Percentiles rank a stretch among this genome's conserved stretches.
These are phyloP conservation scores for Amblyjoppa proteus DNA, from an alignment of 2,888 invertebrate genomes.

Conservation along the genomic window DNA sequence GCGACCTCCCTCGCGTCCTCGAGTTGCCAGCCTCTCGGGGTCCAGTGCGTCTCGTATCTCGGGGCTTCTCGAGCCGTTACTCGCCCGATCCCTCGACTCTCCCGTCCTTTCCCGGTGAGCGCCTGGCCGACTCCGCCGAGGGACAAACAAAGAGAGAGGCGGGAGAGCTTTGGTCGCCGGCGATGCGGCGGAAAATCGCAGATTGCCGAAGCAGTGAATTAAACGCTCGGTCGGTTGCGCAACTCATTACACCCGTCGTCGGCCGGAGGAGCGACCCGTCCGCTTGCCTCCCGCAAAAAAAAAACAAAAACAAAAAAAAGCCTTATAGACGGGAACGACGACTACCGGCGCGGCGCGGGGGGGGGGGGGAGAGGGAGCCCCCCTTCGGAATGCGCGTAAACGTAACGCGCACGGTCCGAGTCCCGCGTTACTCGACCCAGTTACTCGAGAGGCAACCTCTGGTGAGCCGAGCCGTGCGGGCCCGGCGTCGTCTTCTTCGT, in stretches of 20 bases:
- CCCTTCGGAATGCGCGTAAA: conserved; percentile 48
- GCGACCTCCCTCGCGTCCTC: conserved; percentile 18
- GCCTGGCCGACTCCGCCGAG: neutral
- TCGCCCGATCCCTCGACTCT: conserved; percentile 8
- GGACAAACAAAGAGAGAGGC: neutral
- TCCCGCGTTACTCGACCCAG: conserved; percentile 45
- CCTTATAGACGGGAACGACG: neutral
- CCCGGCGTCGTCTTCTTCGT: conserved; percentile 5
- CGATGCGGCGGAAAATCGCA: neutral
- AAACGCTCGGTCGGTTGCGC: conserved; percentile 45
- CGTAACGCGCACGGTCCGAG: conserved; percentile 41
- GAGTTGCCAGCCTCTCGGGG: neutral
- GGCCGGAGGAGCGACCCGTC: neutral
- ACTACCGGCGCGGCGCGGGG: neutral
- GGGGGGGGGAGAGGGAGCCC: neutral
- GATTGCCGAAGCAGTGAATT: neutral
- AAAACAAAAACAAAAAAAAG: too few relatives aligned
- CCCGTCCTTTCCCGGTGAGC: neutral
- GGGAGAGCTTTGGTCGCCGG: neutral
- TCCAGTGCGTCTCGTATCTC: neutral
- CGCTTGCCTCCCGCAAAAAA: conserved; percentile 28
- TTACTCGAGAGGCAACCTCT: conserved; percentile 22
- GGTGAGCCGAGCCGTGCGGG: neutral
- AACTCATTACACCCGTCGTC: conserved; percentile 13
- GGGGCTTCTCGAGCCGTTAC: neutral